Evolutionary conservation across 64 coral and sea anemone species (phyloP), one percentile per base, ranked within the genome.

Genomic region (Catalaphyllia jardinei): DNA sequence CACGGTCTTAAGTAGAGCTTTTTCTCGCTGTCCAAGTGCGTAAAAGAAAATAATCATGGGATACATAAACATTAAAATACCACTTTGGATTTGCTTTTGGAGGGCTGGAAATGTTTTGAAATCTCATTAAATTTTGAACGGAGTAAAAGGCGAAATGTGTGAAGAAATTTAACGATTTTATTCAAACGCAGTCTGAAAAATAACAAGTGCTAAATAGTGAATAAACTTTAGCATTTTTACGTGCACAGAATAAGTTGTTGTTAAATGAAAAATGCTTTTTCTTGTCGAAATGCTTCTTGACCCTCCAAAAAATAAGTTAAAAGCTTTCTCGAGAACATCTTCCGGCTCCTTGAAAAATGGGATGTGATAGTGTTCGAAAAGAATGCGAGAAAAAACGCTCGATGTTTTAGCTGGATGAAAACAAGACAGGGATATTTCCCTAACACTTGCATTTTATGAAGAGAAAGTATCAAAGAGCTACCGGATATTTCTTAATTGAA

Each of bases 401-500:
- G 65, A 69, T n/a, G 22, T 10, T 25, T 50, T 71, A 71, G 19
- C 4, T 85, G 29, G 10, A 35, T 28, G 25, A 71, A 10, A 87
- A 74, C 51, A 73, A 87, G 18, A 54, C 16, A 62, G 19, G 19
- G 15, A 60, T 24, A 75, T 29, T 87, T 74, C 69, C 10, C 71
- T 75, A 87, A 87, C 86, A 59, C 55, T 60, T 87, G 33, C 86
- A 73, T 69, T 87, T 74, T 87, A 69, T 76, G 50, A 55, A 60
- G 51, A 15, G 38, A 85, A 85, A 69, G 81, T 87, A 55, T 94
- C 52, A 50, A 94, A 62, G 86, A 71, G 27, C 67, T 67, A 89
- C 88, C 93, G 93, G 93, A 94, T 94, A 82, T 94, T 90, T 78
- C 79, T 30, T 94, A 94, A 94, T 94, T 94, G 88, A 82, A 94